Evolutionary conservation across 2,797 vertebrate species (phyloP).

Genomic region (Smutsia temminckii): DNA sequence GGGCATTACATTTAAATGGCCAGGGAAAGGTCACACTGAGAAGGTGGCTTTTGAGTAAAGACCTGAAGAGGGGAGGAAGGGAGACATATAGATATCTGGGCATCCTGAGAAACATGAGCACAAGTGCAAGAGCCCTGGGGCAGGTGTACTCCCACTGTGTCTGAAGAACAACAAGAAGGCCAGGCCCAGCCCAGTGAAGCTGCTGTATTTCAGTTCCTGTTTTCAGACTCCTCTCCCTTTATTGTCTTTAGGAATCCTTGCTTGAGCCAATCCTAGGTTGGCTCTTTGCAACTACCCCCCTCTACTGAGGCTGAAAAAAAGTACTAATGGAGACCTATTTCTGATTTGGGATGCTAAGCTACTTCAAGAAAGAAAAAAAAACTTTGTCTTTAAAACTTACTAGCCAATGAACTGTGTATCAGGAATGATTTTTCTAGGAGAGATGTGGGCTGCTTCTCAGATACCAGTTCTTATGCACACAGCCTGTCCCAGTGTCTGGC

Average conservation of each 20-base stretch:
- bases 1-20: neutral
- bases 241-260: neutral
- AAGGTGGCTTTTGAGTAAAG: neutral
- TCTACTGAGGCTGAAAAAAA: neutral
- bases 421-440: neutral
- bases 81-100: neutral
- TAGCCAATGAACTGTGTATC: neutral
- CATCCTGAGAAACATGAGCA: neutral
- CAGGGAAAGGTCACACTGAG: neutral
- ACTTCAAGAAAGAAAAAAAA: neutral
- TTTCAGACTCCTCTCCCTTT: neutral
- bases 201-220: accelerated
- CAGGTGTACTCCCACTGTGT: neutral
- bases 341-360: neutral
- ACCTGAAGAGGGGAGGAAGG: neutral
- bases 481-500: neutral
- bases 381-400: neutral
- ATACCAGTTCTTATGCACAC: neutral
- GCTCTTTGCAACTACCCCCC: neutral
- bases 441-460: neutral
- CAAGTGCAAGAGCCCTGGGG: neutral
- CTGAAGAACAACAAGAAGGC: neutral
- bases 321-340: neutral
- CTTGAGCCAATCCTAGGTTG: neutral
- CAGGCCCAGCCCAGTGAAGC: neutral